Evolutionary conservation across 2,888 invertebrate species (phyloP), one percentile per base, ranked within the genome.

Genomic region (Odontocolon sp.): DNA sequence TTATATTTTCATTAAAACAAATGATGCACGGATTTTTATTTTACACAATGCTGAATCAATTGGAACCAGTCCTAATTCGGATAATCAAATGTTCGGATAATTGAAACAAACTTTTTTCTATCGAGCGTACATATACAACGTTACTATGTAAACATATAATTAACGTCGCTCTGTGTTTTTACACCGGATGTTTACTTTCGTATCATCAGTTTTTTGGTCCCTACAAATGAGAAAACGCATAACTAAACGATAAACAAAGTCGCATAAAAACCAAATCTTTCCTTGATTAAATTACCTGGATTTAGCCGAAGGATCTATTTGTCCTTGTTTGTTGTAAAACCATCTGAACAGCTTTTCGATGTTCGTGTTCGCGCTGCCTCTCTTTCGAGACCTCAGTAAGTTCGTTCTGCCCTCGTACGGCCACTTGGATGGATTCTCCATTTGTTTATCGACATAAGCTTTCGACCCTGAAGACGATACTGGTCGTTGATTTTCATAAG

Each of bases 291-390:
- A 57, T 72, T 72, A 72, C 72, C 72, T 72, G 28, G 72, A 66
- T 42, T 59, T 42, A 2, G 9, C 38, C 6, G 18, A 26, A 14
- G 38, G 14, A 6, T 50, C 38, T 2, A 14, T 28, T 64, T 38
- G 47, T 18, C 63, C 69, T 3, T 64, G 33, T 6, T 63, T 76
- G n/a, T n/a, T n/a, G 45, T 82, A 82, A 50, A 86, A 84, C 73
- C 79, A 80, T 1, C 79, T 42, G 21, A 79, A 82, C n/a, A 16
- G 69, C 26, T 82, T 77, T 45, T 81, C 71, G 1, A 71, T 1
- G 42, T 72, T 40, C 11, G 70, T 71, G 31, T 82, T 76, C 14
- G 56, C 54, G 26, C 78, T 80, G 3, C 54, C 81, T n/a, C 79
- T 74, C 69, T 80, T 81, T 3, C 50, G 75, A 2, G 72, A 64